phyloP scores from a whole-genome alignment of 2,797 vertebrate genomes.

The Pseudocheirus occidentalis region DNA sequence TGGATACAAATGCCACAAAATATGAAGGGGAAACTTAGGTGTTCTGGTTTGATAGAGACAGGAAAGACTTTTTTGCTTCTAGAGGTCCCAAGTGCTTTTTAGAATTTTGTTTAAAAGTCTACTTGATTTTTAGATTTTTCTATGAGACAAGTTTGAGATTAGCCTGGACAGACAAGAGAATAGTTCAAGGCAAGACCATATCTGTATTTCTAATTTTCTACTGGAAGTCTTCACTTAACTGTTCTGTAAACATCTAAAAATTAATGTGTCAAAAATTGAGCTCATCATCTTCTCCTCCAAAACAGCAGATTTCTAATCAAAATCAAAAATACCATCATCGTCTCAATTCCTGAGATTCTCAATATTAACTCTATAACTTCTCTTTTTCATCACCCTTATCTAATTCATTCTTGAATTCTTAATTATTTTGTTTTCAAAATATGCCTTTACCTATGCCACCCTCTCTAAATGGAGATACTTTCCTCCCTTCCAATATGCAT shows the following conservation, averaged over 20 bases:
- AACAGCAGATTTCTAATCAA: neutral
- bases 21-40: neutral
- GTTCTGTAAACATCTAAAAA: neutral
- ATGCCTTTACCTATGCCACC: neutral
- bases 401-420: neutral
- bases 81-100: neutral
- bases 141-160: conserved; percentile 42
- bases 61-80: conserved; percentile 1
- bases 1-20: conserved; percentile 10
- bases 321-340: neutral
- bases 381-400: neutral
- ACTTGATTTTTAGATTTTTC: conserved; percentile 32
- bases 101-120: neutral
- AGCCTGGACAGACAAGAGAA: conserved; percentile 23
- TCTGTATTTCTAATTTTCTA: conserved; percentile 12
- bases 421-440: conserved; percentile 25
- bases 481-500: neutral
- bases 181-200: conserved; percentile 2
- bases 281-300: neutral
- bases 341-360: neutral
- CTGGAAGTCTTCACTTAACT: conserved; percentile 35
- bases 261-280: conserved; percentile 23
- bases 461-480: neutral
- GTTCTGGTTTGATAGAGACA: conserved; percentile 21
- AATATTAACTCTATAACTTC: conserved; percentile 2